These are phyloP conservation scores for Pipa parva DNA, from an alignment of 2,113 vertebrate genomes.

Conservation along the genomic window DNA sequence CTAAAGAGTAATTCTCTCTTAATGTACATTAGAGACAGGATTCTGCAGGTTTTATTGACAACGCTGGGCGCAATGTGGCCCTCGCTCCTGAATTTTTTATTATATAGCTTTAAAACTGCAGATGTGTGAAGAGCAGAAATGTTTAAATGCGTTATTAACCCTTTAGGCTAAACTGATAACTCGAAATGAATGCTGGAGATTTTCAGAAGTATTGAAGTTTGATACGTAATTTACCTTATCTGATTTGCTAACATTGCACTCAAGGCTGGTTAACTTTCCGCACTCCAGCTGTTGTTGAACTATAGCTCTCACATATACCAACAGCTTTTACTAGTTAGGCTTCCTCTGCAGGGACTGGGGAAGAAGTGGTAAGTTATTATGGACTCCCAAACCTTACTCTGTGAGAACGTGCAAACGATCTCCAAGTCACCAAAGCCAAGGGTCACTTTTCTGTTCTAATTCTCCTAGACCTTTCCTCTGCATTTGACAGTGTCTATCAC, in stretches of 20 bases:
- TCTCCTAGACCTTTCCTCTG: too few species aligned
- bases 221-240: not conserved
- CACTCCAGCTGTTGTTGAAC: too few species aligned
- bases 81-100: slow-evolving; percentile 41
- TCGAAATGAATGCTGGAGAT: slow-evolving; percentile 16
- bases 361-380: too few species aligned
- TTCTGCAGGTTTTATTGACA: slow-evolving; percentile 43
- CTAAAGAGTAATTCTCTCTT: slow-evolving; percentile 34
- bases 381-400: too few species aligned
- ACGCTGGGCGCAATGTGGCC: slow-evolving; percentile 26
- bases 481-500: too few species aligned
- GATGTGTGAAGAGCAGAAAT: slow-evolving; percentile 39
- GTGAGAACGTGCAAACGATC: too few species aligned
- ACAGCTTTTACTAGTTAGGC: too few species aligned
- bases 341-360: too few species aligned
- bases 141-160: slow-evolving; percentile 38
- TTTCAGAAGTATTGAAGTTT: slow-evolving; percentile 13
- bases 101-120: slow-evolving; percentile 41
- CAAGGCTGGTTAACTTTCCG: too few species aligned
- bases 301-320: too few species aligned
- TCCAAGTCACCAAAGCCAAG: too few species aligned
- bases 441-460: too few species aligned
- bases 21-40: slow-evolving; percentile 42
- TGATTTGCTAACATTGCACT: not conserved
- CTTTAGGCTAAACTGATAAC: slow-evolving; percentile 23